Base-by-base conservation (phyloP, 1,140 invertebrate species). In the Parapsyche elsis region DNA sequence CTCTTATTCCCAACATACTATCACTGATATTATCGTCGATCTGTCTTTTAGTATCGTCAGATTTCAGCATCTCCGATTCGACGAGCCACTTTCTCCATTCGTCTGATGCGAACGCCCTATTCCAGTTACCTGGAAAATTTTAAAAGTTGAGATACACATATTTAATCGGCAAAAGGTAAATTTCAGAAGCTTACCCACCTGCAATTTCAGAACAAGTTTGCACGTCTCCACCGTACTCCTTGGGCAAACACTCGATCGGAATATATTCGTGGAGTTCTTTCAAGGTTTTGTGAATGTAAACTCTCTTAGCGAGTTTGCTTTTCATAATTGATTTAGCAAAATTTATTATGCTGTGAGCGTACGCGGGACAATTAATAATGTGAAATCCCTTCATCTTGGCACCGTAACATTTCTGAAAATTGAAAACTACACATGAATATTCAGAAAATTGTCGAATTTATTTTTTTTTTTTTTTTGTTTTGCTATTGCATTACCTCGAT, bases 391-490 rank as follows among this genome's bases (percentile, higher is more conserved):
- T 71, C 1, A 81, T 59, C 1, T 24, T 16, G 0, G 46, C 14
- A 0, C 19, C 49, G 75, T 81, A 81, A 46, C 80, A 81, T 19
- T 71, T 26, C 80, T 81, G 38, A 76, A 79, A 19, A 70, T 59
- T 59, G 1, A 16, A 59, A 59, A 59, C 10, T 16, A 16, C 53
- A n/a, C n/a, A n/a, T n/a, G n/a, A n/a, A n/a, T n/a, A n/a, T n/a
- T n/a, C n/a, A n/a, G 46, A 49, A 49, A 9, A 49, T 23, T 45
- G 16, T 12, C 4, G 16, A 46, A 44, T 44, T 73, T n/a, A 46
- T 46, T 73, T 44, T 44, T n/a, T n/a, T n/a, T n/a, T n/a, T n/a
- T n/a, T n/a, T n/a, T n/a, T n/a, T n/a, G n/a, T n/a, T n/a, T n/a
- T n/a, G n/a, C n/a, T n/a, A n/a, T n/a, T n/a, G n/a, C n/a, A 7